These are phyloP conservation scores for Melieria crassipennis DNA, from an alignment of 2,888 invertebrate species.

Conservation along the genomic window DNA sequence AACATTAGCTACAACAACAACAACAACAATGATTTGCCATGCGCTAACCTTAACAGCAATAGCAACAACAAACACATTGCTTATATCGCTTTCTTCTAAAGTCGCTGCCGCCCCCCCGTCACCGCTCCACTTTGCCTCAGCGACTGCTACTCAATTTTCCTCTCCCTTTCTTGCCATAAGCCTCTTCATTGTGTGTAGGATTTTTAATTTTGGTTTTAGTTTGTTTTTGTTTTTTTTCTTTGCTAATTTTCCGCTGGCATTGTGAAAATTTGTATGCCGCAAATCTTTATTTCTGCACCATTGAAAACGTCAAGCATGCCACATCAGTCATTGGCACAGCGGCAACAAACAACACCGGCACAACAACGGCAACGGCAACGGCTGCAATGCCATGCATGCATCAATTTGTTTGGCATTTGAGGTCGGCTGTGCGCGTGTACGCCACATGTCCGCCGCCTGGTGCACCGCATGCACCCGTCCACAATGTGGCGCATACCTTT, in stretches of 20 bases:
- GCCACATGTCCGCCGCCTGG: background rate
- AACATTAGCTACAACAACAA: background rate
- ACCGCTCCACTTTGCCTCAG: background rate
- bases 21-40: background rate
- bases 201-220: background rate
- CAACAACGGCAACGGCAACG: background rate
- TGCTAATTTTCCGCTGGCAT: conserved; percentile 10
- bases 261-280: background rate
- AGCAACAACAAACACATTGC: no score
- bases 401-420: background rate
- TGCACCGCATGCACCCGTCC: background rate
- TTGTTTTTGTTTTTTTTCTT: background rate
- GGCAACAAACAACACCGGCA: background rate
- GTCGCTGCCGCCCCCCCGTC: background rate
- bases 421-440: background rate
- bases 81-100: background rate
- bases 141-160: background rate
- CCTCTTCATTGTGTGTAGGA: background rate
- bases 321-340: conserved; percentile 13
- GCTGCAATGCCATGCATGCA: background rate
- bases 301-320: conserved; percentile 23
- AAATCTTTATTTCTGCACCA: conserved; percentile 6
- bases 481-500: background rate
- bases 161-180: background rate
- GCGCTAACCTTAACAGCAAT: no score